Evolutionary conservation across 2,113 vertebrate species (phyloP).

Genomic region (Galeopterus variegatus): DNA sequence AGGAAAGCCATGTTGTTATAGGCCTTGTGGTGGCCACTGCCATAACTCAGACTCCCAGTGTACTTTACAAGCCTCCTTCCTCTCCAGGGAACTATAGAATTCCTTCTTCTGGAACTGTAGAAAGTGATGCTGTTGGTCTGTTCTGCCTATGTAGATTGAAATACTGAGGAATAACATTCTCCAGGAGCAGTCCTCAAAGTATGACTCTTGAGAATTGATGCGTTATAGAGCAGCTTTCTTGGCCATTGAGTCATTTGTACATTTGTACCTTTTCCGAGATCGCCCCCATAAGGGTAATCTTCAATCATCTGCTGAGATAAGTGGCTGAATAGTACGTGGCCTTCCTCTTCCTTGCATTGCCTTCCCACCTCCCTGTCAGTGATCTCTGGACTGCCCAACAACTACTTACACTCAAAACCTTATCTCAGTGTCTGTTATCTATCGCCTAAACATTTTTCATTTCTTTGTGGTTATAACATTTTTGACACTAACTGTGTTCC

Average conservation of each 20-base stretch:
- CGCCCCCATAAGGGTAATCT: neutral
- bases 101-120: neutral
- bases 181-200: neutral
- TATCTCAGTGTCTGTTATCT: neutral
- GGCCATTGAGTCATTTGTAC: neutral
- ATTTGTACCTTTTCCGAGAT: too few relatives aligned
- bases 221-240: neutral
- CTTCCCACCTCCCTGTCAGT: neutral
- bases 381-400: neutral
- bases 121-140: neutral
- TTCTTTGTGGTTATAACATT: too few relatives aligned
- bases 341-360: neutral
- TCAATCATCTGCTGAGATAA: neutral
- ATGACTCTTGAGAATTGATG: neutral
- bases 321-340: accelerated
- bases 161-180: neutral
- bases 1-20: neutral
- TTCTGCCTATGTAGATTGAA: neutral
- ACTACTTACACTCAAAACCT: neutral
- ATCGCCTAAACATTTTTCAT: too few relatives aligned
- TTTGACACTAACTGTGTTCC: neutral
- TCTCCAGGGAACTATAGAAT: too few relatives aligned
- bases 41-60: neutral
- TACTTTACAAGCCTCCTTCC: neutral
- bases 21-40: neutral